Conservation (phyloP, 2,113 vertebrate genomes). For the Triplophysa dalaica region DNA sequence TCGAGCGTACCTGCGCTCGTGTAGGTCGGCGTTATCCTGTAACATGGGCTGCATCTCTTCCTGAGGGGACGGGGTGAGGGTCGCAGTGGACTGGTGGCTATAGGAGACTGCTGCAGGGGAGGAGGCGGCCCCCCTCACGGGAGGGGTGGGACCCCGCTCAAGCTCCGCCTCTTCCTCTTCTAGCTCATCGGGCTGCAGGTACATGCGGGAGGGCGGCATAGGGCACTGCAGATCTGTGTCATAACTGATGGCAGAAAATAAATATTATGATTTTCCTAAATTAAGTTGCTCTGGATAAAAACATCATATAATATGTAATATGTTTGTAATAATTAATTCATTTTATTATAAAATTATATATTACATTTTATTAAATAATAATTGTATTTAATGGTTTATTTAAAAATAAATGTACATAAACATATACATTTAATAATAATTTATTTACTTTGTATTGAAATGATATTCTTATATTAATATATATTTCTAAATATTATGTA, state of each 20-base stretch:
- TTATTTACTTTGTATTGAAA: too few species aligned
- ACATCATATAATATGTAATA: too few species aligned
- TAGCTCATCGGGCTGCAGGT: slow-evolving; percentile 93
- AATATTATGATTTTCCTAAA: neutral
- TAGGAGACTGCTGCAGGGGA: slow-evolving; percentile 97
- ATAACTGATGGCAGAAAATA: slow-evolving; percentile 74
- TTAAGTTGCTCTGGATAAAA: too few species aligned
- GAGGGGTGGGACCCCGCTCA: slow-evolving; percentile 93
- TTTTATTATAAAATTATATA: too few species aligned
- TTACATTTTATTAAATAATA: too few species aligned
- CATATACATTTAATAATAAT: too few species aligned
- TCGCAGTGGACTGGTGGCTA: slow-evolving; percentile 97
- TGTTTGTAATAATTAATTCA: too few species aligned
- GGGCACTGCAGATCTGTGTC: slow-evolving; percentile 90
- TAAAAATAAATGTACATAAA: too few species aligned
- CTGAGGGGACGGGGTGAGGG: slow-evolving; percentile 94
- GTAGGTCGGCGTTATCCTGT: slow-evolving; percentile 82
- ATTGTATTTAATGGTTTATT: too few species aligned
- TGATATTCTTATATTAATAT: too few species aligned
- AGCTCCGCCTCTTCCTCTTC: slow-evolving; percentile 83
- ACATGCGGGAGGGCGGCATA: slow-evolving; percentile 91
- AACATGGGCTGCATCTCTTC: slow-evolving; percentile 97
- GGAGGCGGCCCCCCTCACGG: slow-evolving; percentile 90
- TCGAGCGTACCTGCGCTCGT: slow-evolving; percentile 84
- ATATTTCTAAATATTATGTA: too few species aligned